These are phyloP conservation scores for Belonocnema kinseyi DNA, from an alignment of 1,140 invertebrate species.

Conservation along the genomic window DNA sequence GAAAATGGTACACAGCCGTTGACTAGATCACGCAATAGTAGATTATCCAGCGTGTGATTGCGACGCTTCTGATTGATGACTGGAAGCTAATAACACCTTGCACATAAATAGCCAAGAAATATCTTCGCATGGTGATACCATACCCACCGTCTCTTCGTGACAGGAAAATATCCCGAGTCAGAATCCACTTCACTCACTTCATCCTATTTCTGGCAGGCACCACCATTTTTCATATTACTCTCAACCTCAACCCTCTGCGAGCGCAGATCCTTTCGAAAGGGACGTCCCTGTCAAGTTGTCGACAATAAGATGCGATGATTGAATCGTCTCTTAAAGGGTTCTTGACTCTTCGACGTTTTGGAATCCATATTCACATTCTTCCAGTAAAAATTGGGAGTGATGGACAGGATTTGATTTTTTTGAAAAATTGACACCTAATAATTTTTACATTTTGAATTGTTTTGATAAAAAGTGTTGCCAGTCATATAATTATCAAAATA, in stretches of 20 bases:
- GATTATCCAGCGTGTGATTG: neutral
- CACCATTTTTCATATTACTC: constrained; percentile 66
- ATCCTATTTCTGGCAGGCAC: constrained; percentile 50
- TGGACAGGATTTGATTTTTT: neutral
- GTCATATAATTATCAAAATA: too few species aligned
- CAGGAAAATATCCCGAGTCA: constrained; percentile 18
- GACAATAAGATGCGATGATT: constrained; percentile 65
- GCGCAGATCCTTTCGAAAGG: constrained; percentile 58
- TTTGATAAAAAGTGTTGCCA: too few species aligned
- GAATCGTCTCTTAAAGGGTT: constrained; percentile 54
- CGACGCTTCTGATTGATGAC: constrained; percentile 46
- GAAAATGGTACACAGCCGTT: neutral
- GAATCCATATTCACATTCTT: neutral
- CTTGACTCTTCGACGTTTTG: neutral
- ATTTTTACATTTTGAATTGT: too few species aligned
- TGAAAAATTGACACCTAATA: too few species aligned
- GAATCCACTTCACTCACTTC: constrained; percentile 35
- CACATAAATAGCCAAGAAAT: constrained; percentile 35
- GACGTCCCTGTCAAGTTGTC: constrained; percentile 59
- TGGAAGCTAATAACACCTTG: constrained; percentile 48
- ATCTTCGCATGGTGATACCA: constrained; percentile 10
- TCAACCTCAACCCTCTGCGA: constrained; percentile 35
- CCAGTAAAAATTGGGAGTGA: too few species aligned
- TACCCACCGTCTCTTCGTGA: neutral
- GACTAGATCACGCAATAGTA: constrained; percentile 1